Conservation (phyloP, 2,113 vertebrate genomes). For the Mustela lutreola region DNA sequence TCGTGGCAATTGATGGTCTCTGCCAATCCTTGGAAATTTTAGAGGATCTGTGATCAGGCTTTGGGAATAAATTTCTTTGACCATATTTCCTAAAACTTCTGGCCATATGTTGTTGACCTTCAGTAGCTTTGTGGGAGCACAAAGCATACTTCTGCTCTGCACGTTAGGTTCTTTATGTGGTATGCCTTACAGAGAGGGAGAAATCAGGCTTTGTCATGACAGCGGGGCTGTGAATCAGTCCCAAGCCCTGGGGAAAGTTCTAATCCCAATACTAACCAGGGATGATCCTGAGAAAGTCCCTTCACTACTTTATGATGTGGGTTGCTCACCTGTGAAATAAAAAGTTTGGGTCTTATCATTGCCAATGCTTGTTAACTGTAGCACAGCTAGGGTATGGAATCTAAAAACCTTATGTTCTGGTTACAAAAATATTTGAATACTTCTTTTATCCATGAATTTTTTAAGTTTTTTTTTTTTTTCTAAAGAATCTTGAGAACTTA, state of each 20-base stretch:
- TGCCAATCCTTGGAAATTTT: not conserved
- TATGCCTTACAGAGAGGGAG: not conserved
- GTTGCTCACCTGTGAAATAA: not conserved
- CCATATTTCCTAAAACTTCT: not conserved
- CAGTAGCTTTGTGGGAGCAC: not conserved
- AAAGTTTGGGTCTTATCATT: not conserved
- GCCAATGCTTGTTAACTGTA: not conserved
- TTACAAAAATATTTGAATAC: not conserved
- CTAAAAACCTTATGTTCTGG: not conserved
- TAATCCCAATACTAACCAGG: not conserved
- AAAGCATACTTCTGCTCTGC: not conserved
- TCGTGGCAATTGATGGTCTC: not conserved
- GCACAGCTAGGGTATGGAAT: fast-evolving
- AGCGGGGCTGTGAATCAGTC: fast-evolving
- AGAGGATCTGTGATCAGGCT: not conserved
- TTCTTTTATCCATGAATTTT: not conserved
- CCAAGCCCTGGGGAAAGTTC: not conserved
- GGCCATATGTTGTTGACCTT: not conserved
- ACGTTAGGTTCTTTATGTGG: not conserved
- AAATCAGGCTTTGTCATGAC: not conserved
- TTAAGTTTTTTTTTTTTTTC: not conserved
- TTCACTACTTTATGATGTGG: too few relatives aligned
- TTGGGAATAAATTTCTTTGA: not conserved
- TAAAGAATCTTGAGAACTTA: not conserved
- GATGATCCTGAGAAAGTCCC: not conserved